Conservation (phyloP, 2,797 vertebrate genomes). For the Mallotus villosus region DNA sequence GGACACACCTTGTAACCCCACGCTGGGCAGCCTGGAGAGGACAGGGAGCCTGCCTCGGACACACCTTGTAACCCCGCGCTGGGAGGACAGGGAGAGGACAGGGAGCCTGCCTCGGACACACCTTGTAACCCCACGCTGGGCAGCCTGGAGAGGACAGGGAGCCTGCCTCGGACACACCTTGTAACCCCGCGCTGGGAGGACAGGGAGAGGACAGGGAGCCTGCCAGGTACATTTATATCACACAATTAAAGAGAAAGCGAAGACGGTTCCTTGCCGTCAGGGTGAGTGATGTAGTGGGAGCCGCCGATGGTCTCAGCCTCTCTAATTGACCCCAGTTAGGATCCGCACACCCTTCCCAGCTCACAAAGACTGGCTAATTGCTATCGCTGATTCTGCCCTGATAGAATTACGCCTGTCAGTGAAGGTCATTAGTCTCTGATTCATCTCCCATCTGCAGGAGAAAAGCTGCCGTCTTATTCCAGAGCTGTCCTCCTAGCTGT, state of each 20-base stretch:
- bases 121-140: too few species aligned
- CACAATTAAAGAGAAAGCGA: constrained; percentile 59
- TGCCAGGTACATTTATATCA: constrained; percentile 57
- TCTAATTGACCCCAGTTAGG: constrained; percentile 75
- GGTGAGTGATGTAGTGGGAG: constrained; percentile 59
- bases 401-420: constrained; percentile 75
- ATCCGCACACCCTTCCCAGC: constrained; percentile 58
- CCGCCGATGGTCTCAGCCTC: constrained; percentile 51
- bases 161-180: too few species aligned
- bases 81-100: too few species aligned
- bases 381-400: constrained; percentile 74
- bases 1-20: too few species aligned
- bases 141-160: too few species aligned
- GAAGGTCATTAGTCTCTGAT: constrained; percentile 71
- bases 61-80: too few species aligned
- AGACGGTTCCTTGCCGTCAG: constrained; percentile 42
- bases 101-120: too few species aligned
- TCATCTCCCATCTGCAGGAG: constrained; percentile 59
- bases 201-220: constrained; percentile 34
- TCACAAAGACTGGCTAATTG: constrained; percentile 73
- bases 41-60: too few species aligned
- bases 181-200: too few species aligned
- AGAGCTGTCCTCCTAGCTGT: constrained; percentile 4
- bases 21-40: too few species aligned
- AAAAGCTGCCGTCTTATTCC: constrained; percentile 42